Evolutionary conservation across 2,888 invertebrate genomes (phyloP), one percentile per base, ranked within the genome.

Genomic region (Ctena decussata): DNA sequence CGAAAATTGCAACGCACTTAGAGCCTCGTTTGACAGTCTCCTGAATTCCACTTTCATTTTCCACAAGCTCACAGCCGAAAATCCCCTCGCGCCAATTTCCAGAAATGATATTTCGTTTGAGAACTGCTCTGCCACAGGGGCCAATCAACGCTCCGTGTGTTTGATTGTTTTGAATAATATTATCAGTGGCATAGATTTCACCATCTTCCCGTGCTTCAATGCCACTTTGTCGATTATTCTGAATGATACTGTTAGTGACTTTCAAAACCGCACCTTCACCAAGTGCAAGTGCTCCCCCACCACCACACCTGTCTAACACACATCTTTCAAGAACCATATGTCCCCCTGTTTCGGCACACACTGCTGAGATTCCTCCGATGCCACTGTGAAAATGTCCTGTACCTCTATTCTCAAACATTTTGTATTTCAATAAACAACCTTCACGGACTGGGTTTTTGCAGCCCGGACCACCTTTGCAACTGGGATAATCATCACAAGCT

Each of bases 241-340:
- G 6, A n/a, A 84, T 24, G 12, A 24, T 53, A 70, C 75, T 73
- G 44, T 79, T 57, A 24, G 74, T 80, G 0, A 84, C 71, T 44
- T 73, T 37, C 0, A 82, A 8, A n/a, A 46, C 27, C 5, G 86
- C 73, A 2, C 72, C 80, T 39, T 70, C 18, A 5, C 81, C 84
- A 35, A 60, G 74, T 1, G 39, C 44, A 11, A 87, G 27, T 18
- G 41, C 69, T 0, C 85, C 85, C 6, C 80, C 74, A 27, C 85
- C 85, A 46, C 85, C 82, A 77, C 82, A 85, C 27, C 74, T 78
- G 2, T 81, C 74, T 30, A 87, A 6, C 12, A 74, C n/a, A 71
- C 86, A 87, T 15, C 44, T 73, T 11, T 87, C 77, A 27, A 86
- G 12, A 18, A 79, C 27, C 3, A 76, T 69, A 0, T 77, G 44